Evolutionary conservation across 2,113 vertebrate species (phyloP).

Genomic region (Hydrolagus affinis): DNA sequence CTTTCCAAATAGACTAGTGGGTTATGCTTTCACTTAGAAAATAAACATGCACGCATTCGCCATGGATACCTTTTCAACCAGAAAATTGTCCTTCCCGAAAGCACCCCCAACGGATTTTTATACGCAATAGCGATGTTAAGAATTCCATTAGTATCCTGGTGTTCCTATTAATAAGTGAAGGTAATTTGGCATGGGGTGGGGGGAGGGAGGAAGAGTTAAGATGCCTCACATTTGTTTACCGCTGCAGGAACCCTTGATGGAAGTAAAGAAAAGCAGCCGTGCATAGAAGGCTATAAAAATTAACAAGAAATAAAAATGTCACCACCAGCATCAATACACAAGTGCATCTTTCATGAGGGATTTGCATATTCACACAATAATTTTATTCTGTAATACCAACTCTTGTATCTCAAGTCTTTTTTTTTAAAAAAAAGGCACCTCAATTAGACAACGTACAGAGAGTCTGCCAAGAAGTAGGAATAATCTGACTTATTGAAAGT

Average conservation of each 20-base stretch:
- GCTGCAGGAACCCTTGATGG: too few species aligned
- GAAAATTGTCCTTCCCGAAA: background rate
- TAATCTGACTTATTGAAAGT: slow-evolving; percentile 28
- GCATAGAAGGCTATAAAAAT: slow-evolving; percentile 15
- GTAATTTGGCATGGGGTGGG: too few species aligned
- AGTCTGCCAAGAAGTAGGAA: slow-evolving; percentile 11
- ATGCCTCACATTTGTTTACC: background rate
- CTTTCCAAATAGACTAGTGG: background rate
- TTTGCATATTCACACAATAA: slow-evolving; percentile 32
- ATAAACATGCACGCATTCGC: background rate
- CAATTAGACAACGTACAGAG: slow-evolving; percentile 14
- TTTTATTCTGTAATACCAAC: slow-evolving; percentile 25
- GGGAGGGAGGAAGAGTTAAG: background rate
- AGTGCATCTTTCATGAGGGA: slow-evolving; percentile 8
- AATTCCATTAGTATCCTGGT: background rate
- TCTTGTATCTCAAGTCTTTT: slow-evolving; percentile 25
- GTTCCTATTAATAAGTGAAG: background rate
- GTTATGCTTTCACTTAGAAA: background rate
- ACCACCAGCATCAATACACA: slow-evolving; percentile 12
- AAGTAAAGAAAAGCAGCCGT: slow-evolving; percentile 16
- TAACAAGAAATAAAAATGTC: slow-evolving; percentile 16
- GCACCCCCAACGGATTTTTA: background rate
- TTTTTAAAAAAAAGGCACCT: slow-evolving; percentile 25
- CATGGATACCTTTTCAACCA: slow-evolving; percentile 14
- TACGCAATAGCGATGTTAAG: background rate